Evolutionary conservation across 1,140 invertebrate species (phyloP).

Genomic region (Nymphalis io): DNA sequence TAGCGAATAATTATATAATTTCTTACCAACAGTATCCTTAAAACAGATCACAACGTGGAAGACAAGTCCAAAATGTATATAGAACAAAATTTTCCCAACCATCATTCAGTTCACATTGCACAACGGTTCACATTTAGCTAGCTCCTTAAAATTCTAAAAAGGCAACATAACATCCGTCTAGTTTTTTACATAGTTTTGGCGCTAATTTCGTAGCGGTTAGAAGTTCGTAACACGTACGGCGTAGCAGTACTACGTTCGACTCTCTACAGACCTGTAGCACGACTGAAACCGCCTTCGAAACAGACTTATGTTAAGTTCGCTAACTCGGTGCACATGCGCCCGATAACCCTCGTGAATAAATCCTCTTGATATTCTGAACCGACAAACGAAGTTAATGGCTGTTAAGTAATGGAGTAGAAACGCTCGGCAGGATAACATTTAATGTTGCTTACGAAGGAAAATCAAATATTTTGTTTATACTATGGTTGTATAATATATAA

Average conservation of each 20-base stretch:
- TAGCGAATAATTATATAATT: no score
- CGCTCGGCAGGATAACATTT: conserved; percentile 28
- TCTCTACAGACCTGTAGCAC: conserved; percentile 47
- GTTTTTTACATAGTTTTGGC: conserved; percentile 49
- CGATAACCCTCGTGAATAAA: conserved; percentile 36
- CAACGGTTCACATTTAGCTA: conserved; percentile 38
- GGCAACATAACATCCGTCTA: conserved; percentile 1
- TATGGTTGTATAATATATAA: not conserved
- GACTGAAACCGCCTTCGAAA: conserved; percentile 46
- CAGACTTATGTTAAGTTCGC: conserved; percentile 47
- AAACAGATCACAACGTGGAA: conserved; percentile 78
- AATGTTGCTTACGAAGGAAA: conserved; percentile 9
- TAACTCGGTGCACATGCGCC: conserved; percentile 69
- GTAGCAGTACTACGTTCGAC: conserved; percentile 62
- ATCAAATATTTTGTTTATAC: conserved; percentile 13
- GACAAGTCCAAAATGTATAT: conserved; percentile 78
- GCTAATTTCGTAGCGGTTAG: conserved; percentile 55
- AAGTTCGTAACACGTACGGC: conserved; percentile 59
- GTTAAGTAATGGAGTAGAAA: conserved; percentile 36
- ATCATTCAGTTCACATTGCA: conserved; percentile 76
- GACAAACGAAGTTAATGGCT: conserved; percentile 36
- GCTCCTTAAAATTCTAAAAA: conserved; percentile 23
- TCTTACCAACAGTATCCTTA: conserved; percentile 75
- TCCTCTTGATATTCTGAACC: conserved; percentile 37
- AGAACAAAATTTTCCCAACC: conserved; percentile 77